Conservation (phyloP, 2,797 vertebrate genomes). For the Notamacropus eugenii region DNA sequence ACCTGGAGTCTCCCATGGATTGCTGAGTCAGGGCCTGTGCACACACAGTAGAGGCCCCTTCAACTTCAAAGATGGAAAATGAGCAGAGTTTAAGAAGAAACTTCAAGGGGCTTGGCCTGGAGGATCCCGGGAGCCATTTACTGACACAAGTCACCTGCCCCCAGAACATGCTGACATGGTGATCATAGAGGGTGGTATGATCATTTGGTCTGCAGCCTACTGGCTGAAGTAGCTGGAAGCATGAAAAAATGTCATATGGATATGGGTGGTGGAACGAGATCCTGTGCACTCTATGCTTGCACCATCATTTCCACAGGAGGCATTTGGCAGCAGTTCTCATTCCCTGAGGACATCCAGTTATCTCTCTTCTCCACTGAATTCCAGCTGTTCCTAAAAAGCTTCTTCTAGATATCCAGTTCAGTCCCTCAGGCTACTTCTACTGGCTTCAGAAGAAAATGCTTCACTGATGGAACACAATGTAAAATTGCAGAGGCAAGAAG, state of each 20-base stretch:
- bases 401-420: slow-evolving; percentile 92
- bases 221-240: slow-evolving; percentile 92
- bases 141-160: slow-evolving; percentile 83
- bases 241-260: slow-evolving; percentile 76
- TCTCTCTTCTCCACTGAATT: slow-evolving; percentile 90
- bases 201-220: slow-evolving; percentile 94
- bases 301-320: slow-evolving; percentile 92
- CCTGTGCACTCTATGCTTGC: slow-evolving; percentile 90
- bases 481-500: slow-evolving; percentile 88
- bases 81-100: slow-evolving; percentile 85
- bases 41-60: too few relatives aligned
- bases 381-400: slow-evolving; percentile 86
- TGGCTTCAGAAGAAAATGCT: slow-evolving; percentile 88
- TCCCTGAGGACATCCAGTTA: slow-evolving; percentile 92
- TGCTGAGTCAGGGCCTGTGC: too few relatives aligned
- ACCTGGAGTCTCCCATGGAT: too few relatives aligned
- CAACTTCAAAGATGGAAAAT: slow-evolving; percentile 76
- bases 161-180: slow-evolving; percentile 90
- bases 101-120: slow-evolving; percentile 82
- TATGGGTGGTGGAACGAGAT: slow-evolving; percentile 94
- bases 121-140: slow-evolving; percentile 83
- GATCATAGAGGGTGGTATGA: slow-evolving; percentile 92
- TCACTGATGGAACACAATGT: slow-evolving; percentile 90
- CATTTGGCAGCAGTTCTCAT: slow-evolving; percentile 95
- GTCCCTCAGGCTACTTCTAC: slow-evolving; percentile 93